A percentile compares a stretch with the other conserved stretches of the same genome.
Evolutionary conservation across 2,888 invertebrate genomes (phyloP).

Genomic region (Hipparchia semele): DNA sequence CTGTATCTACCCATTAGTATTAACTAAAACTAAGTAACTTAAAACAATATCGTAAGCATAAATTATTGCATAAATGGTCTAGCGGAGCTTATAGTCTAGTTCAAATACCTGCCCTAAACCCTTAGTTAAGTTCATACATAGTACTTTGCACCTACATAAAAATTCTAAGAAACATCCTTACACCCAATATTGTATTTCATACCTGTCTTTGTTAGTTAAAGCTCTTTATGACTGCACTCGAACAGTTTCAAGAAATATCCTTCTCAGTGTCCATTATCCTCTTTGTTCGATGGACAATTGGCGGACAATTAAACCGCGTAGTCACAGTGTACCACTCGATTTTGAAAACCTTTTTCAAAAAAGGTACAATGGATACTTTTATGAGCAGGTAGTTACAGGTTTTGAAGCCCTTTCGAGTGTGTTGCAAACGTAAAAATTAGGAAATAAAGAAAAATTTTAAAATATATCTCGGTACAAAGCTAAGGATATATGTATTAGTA

Average conservation of each 20-base stretch:
- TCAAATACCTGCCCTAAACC: conserved; percentile 17
- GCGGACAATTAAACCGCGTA: conserved; percentile 35
- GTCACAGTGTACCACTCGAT: conserved; percentile 33
- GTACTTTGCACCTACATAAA: conserved; percentile 32
- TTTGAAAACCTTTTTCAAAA: conserved; percentile 32
- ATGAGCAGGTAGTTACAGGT: conserved; percentile 38
- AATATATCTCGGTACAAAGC: too few relatives aligned
- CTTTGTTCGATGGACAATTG: conserved; percentile 30
- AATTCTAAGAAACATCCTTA: conserved; percentile 20
- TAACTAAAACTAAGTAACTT: too few relatives aligned
- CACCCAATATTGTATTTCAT: conserved; percentile 29
- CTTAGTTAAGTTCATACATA: background rate
- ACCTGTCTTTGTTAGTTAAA: conserved; percentile 36
- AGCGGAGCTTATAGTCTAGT: background rate
- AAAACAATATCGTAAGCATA: too few relatives aligned
- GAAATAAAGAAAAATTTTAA: background rate
- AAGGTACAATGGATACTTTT: conserved; percentile 35
- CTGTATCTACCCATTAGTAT: too few relatives aligned
- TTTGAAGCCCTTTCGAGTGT: background rate
- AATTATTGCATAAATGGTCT: background rate
- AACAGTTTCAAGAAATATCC: conserved; percentile 20
- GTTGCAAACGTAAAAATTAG: background rate
- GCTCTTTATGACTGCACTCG: conserved; percentile 32
- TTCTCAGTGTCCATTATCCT: conserved; percentile 28
- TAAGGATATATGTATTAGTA: too few relatives aligned